phyloP scores from a whole-genome alignment of 2,797 vertebrate species.

The Picus viridis region DNA sequence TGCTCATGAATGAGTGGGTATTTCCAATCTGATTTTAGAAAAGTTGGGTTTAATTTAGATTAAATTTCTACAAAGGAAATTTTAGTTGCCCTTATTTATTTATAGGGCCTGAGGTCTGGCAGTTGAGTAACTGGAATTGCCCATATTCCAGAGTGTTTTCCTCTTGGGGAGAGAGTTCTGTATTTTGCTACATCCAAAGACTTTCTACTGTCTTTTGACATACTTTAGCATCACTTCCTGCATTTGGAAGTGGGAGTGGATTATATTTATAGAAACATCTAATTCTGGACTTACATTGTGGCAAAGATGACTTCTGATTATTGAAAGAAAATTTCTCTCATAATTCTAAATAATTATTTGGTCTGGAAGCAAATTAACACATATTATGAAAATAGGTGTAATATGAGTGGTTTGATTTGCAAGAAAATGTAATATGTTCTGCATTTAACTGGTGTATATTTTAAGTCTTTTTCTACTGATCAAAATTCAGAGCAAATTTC shows the following conservation, averaged over 20 bases:
- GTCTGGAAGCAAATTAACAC: background rate
- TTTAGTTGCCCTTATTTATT: background rate
- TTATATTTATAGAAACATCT: background rate
- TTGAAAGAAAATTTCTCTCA: background rate
- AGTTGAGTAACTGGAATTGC: background rate
- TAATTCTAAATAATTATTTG: background rate
- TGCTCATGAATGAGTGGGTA: background rate
- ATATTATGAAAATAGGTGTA: background rate
- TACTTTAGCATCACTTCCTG: background rate
- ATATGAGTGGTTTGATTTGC: background rate
- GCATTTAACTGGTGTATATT: background rate
- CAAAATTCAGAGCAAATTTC: background rate
- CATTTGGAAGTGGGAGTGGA: background rate
- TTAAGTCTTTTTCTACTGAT: background rate
- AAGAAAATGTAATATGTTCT: background rate
- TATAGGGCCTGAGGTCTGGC: background rate
- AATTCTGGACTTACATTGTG: background rate
- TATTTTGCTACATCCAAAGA: background rate
- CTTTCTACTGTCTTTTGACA: background rate
- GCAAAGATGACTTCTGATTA: background rate
- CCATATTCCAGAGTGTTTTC: accelerated
- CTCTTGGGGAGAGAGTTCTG: background rate
- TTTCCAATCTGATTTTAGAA: background rate
- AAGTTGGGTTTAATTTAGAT: background rate
- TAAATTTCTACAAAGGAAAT: background rate